Base-by-base conservation (phyloP, 2,113 vertebrate species). In the Semicossyphus pulcher region DNA sequence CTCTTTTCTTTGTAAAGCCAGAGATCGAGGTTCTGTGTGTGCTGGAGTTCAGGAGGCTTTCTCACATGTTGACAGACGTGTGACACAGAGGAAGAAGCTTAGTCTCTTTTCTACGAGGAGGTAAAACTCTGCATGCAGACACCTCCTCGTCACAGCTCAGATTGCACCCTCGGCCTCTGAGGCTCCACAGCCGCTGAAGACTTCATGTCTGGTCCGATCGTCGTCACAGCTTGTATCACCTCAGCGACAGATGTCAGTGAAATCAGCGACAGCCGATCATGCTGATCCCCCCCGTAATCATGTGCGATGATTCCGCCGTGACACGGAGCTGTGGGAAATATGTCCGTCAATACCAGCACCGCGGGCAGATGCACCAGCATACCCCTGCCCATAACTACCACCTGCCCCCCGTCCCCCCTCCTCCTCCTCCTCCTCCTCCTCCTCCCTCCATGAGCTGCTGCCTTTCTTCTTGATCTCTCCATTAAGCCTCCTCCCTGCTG, bases 211-310 rank as follows among this genome's bases (percentile, higher is more conserved):
- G 94, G 92, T 93, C 88, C 95, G 92, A 95, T 95, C 95, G 93
- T 94, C 83, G 92, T 82, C 94, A 92, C 95, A 94, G 94, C 93
- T 94, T 94, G 95, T 94, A 91, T 95, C 93, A 68, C 95, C 95
- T 94, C 94, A 83, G 86, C 92, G 95, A 96, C 96, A 97, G 96
- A 96, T 97, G 96, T 95, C 96, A 94, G 92, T 67, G 83, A 95
- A 97, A 95, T 95, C 95, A 95, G 92, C 82, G 93, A 96, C 95
- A 98, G 95, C 94, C 93, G 92, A 97, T 95, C 95, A 87, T 20
- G 86, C 95, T 96, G 95, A 96, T 96, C 93, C 90, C 88, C 54
- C 90, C 91, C 80, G 85, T 93, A 95, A 94, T 95, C 95, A 92
- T 47, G 88, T 88, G 93, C 64, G 85, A 86, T 93, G 93, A 95